A percentile compares a stretch with the other conserved stretches of the same genome.
phyloP scores from a whole-genome alignment of 2,113 vertebrate species.

The Ptychochromis oligacanthus region DNA sequence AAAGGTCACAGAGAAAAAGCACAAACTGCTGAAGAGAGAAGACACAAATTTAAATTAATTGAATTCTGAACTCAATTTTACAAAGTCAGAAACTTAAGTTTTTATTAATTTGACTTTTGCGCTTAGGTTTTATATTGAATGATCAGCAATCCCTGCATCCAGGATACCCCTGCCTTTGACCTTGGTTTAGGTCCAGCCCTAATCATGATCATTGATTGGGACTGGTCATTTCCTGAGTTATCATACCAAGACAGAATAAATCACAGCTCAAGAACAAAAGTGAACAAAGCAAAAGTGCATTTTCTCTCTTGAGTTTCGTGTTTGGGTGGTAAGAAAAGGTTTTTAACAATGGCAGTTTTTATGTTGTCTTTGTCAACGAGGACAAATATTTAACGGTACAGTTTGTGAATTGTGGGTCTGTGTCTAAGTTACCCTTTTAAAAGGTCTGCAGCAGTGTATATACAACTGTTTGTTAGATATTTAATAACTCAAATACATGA shows the following conservation, averaged over 20 bases:
- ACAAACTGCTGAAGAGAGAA: too few relatives aligned
- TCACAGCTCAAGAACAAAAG: not conserved
- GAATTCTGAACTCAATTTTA: too few relatives aligned
- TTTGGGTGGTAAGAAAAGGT: not conserved
- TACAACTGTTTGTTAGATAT: not conserved
- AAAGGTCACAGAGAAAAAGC: too few relatives aligned
- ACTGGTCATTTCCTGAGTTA: not conserved
- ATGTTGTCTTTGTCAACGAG: not conserved
- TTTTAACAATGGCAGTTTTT: not conserved
- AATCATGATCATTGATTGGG: not conserved
- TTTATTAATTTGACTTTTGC: not conserved
- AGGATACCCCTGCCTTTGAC: not conserved
- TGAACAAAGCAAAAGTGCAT: not conserved
- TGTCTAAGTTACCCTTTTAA: not conserved
- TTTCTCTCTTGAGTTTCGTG: too few relatives aligned
- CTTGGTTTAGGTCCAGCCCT: not conserved
- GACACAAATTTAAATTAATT: too few relatives aligned
- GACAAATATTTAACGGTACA: not conserved
- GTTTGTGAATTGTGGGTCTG: not conserved
- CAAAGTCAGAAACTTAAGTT: too few relatives aligned
- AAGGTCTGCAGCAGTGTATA: not conserved
- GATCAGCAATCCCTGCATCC: not conserved
- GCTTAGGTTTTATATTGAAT: not conserved
- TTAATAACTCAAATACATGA: not conserved
- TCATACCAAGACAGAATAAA: not conserved